A percentile compares a stretch with the other conserved stretches of the same genome.
Conservation (phyloP, 1,140 invertebrate genomes). For the Brachionus sp. region DNA sequence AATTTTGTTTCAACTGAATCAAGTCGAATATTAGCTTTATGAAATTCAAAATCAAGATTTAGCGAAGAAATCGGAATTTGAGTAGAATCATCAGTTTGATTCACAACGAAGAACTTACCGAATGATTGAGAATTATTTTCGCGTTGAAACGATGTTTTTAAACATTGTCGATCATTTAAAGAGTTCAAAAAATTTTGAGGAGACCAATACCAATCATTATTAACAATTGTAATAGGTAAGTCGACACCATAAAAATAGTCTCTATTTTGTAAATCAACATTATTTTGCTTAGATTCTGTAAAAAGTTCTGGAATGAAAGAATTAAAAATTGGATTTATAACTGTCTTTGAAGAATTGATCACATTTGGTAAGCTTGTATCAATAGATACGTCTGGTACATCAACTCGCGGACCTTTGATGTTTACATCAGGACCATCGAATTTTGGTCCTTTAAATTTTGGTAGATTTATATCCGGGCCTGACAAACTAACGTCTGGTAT, state of each 20-base stretch:
- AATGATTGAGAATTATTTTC: background rate
- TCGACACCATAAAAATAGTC: constrained; percentile 17
- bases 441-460: constrained; percentile 22
- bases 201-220: constrained; percentile 35
- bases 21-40: constrained; percentile 16
- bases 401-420: background rate
- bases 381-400: constrained; percentile 1
- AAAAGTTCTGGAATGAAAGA: background rate
- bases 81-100: background rate
- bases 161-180: background rate
- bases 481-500: background rate
- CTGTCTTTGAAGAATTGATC: background rate
- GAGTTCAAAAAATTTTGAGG: background rate
- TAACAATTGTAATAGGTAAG: constrained; percentile 31
- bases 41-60: background rate
- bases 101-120: background rate
- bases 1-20: background rate
- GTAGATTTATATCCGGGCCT: background rate
- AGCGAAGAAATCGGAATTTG: background rate
- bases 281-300: background rate
- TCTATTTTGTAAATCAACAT: background rate
- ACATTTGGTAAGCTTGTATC: constrained; percentile 9
- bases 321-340: background rate
- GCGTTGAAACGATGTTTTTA: background rate
- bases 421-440: background rate